A percentile compares a stretch with the other conserved stretches of the same genome.
phyloP scores from a whole-genome alignment of 2,888 invertebrate genomes.

The Ormyrus rosae region DNA sequence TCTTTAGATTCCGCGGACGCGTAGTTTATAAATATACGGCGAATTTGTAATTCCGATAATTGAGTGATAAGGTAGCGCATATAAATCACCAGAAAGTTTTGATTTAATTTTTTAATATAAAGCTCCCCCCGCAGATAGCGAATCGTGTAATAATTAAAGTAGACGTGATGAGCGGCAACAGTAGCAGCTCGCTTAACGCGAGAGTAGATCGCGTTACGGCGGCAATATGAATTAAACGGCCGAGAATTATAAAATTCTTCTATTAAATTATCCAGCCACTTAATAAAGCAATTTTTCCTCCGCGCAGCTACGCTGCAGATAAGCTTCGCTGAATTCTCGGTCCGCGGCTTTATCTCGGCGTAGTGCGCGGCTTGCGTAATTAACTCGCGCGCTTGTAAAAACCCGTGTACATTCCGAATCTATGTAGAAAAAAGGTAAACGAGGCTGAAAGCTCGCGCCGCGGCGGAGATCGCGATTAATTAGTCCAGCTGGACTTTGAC shows the following conservation, averaged over 20 bases:
- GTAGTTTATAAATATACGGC: too few relatives aligned
- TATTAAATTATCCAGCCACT: conserved; percentile 36
- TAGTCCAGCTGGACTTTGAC: too few relatives aligned
- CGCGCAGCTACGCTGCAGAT: neutral
- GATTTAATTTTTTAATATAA: too few relatives aligned
- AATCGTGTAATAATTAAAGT: conserved; percentile 15
- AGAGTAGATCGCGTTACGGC: neutral
- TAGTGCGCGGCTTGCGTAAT: conserved; percentile 19
- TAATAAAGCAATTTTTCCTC: conserved; percentile 38
- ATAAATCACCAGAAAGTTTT: too few relatives aligned
- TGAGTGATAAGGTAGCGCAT: too few relatives aligned
- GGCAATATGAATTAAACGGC: neutral
- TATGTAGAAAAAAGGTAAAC: too few relatives aligned
- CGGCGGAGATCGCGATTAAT: too few relatives aligned
- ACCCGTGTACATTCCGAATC: too few relatives aligned
- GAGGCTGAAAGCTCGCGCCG: too few relatives aligned
- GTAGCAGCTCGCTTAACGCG: conserved; percentile 9
- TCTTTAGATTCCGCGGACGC: too few relatives aligned
- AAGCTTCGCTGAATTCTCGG: conserved; percentile 31
- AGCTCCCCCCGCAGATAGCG: neutral
- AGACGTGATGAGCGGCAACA: neutral
- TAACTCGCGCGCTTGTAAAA: conserved; percentile 2
- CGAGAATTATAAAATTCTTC: conserved; percentile 25
- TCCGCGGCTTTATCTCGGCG: conserved; percentile 21
- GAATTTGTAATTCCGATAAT: too few relatives aligned